Evolutionary conservation across 1,140 invertebrate species (phyloP).

Genomic region (Drosophila baimaii): DNA sequence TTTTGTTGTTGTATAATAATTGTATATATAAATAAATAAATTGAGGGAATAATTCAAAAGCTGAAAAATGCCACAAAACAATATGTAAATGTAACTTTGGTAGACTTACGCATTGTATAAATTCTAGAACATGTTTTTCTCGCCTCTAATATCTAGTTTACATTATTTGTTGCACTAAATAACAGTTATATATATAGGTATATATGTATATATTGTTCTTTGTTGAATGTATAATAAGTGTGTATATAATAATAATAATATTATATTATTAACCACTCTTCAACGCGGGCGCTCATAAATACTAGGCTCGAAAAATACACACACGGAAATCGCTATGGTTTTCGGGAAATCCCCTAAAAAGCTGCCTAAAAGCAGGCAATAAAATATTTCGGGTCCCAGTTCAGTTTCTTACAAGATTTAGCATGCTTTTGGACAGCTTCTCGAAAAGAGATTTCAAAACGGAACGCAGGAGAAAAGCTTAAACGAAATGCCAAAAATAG

Average conservation of each 20-base stretch:
- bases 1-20: slow-evolving; percentile 30
- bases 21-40: slow-evolving; percentile 67
- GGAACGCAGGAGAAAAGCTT: slow-evolving; percentile 35
- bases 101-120: slow-evolving; percentile 77
- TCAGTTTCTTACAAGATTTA: not conserved
- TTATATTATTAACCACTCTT: slow-evolving; percentile 24
- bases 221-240: slow-evolving; percentile 43
- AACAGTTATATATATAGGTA: slow-evolving; percentile 54
- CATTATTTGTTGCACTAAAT: slow-evolving; percentile 63
- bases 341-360: not conserved
- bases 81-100: slow-evolving; percentile 74
- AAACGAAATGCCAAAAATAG: slow-evolving; percentile 48
- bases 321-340: slow-evolving; percentile 2
- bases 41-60: slow-evolving; percentile 46
- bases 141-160: slow-evolving; percentile 51
- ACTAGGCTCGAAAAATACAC: slow-evolving; percentile 73
- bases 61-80: slow-evolving; percentile 58
- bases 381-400: slow-evolving; percentile 1
- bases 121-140: slow-evolving; percentile 61
- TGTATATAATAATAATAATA: slow-evolving; percentile 22
- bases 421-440: not conserved
- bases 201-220: slow-evolving; percentile 44
- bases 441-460: slow-evolving; percentile 7
- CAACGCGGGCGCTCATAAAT: slow-evolving; percentile 44
- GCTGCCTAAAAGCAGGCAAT: not conserved